These are phyloP conservation scores for Blastobasis adustella DNA, from an alignment of 2,888 invertebrate species.

Conservation along the genomic window DNA sequence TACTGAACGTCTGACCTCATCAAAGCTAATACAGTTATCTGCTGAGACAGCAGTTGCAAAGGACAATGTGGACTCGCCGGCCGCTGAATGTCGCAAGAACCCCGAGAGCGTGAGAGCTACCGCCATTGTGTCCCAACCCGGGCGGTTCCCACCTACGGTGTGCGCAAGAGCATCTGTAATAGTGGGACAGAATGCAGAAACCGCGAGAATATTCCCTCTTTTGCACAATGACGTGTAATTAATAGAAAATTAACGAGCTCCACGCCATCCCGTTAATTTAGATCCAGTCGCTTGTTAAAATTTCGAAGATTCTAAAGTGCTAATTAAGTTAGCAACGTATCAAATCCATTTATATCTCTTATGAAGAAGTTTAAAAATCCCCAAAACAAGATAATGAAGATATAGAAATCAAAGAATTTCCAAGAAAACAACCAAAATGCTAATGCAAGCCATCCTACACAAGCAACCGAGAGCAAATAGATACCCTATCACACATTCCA, in stretches of 20 bases:
- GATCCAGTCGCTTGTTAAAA: not conserved
- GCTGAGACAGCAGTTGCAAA: not conserved
- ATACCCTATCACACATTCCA: not conserved
- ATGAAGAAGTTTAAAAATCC: not conserved
- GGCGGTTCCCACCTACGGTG: conserved; percentile 63
- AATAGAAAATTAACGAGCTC: conserved; percentile 16
- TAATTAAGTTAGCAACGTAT: not conserved
- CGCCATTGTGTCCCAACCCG: conserved; percentile 48
- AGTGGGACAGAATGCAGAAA: conserved; percentile 51
- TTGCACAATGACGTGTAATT: conserved; percentile 26
- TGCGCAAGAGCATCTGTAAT: conserved; percentile 48
- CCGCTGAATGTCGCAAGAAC: conserved; percentile 55
- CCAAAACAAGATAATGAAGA: not conserved
- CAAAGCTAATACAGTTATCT: no score
- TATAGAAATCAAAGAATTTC: not conserved
- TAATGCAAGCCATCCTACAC: not conserved
- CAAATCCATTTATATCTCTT: not conserved
- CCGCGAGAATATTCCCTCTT: conserved; percentile 40
- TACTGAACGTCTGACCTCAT: no score
- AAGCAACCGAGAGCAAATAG: not conserved
- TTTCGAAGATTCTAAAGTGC: not conserved
- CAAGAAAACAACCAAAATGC: not conserved
- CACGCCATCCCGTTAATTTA: conserved; percentile 2
- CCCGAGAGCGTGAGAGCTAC: conserved; percentile 58
- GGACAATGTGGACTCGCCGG: not conserved